phyloP scores from a whole-genome alignment of 2,797 vertebrate species.

The Lerista edwardsae region DNA sequence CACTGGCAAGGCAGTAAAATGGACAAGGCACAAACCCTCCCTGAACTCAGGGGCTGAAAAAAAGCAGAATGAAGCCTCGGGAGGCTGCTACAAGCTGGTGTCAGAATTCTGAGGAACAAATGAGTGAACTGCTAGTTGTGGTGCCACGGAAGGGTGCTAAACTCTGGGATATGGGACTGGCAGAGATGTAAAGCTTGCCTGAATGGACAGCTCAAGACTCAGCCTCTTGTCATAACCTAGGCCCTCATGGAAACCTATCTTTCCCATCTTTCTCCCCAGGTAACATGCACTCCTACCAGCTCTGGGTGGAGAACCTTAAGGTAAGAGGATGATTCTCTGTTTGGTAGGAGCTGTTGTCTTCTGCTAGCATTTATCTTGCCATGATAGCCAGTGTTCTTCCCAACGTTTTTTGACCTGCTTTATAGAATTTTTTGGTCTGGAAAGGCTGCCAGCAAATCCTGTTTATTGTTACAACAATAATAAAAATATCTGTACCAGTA shows the following conservation, averaged over 20 bases:
- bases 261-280: slow-evolving; percentile 64
- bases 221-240: no score
- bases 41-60: background rate
- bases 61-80: background rate
- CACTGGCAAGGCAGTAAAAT: no score
- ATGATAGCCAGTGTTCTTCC: background rate
- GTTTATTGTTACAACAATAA: background rate
- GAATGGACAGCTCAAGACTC: background rate
- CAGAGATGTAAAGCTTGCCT: background rate
- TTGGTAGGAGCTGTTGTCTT: background rate
- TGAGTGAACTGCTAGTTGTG: background rate
- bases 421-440: background rate
- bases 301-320: slow-evolving; percentile 87
- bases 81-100: background rate
- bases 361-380: background rate
- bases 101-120: background rate
- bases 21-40: background rate
- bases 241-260: background rate
- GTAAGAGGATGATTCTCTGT: slow-evolving; percentile 62
- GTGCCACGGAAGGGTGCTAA: background rate
- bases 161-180: background rate
- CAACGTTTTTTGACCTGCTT: background rate
- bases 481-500: background rate
- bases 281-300: slow-evolving; percentile 82
- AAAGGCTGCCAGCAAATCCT: background rate